A percentile compares a stretch with the other conserved stretches of the same genome.
phyloP scores from a whole-genome alignment of 2,888 invertebrate genomes.

The Galerucella nymphaeae region DNA sequence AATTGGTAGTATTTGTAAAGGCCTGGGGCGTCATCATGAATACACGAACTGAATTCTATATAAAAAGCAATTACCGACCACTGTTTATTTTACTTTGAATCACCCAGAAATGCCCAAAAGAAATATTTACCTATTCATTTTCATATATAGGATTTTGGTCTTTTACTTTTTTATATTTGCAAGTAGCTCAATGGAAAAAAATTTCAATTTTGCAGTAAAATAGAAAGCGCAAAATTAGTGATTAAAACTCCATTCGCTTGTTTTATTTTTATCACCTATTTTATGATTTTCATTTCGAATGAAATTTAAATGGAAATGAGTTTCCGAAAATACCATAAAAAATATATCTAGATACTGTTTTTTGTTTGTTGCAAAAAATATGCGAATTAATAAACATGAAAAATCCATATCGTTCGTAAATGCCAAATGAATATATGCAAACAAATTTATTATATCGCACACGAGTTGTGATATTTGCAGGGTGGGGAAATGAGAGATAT shows the following conservation, averaged over 20 bases:
- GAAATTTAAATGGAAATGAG: not conserved
- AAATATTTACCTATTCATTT: slow-evolving; percentile 17
- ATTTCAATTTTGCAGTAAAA: not conserved
- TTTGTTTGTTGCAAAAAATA: too few species aligned
- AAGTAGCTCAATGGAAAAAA: not conserved
- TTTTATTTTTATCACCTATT: not conserved
- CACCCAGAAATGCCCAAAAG: slow-evolving; percentile 6
- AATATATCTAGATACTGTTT: not conserved
- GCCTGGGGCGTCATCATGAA: not conserved
- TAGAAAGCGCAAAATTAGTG: not conserved
- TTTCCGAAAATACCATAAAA: not conserved
- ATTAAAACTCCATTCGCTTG: not conserved
- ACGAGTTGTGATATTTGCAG: too few species aligned
- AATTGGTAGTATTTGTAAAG: slow-evolving; percentile 1
- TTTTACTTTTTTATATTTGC: not conserved
- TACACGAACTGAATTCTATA: slow-evolving; percentile 3
- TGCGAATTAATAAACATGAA: too few species aligned
- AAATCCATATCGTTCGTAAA: too few species aligned
- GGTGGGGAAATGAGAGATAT: too few species aligned
- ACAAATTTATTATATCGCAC: too few species aligned
- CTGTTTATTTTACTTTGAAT: slow-evolving; percentile 26
- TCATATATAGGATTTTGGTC: not conserved
- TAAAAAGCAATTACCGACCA: slow-evolving; percentile 24
- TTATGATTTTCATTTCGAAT: not conserved
- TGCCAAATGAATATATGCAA: too few species aligned